Evolutionary conservation across 2,888 invertebrate genomes (phyloP), one percentile per base, ranked within the genome.

Genomic region (Eupeodes latifasciatus): DNA sequence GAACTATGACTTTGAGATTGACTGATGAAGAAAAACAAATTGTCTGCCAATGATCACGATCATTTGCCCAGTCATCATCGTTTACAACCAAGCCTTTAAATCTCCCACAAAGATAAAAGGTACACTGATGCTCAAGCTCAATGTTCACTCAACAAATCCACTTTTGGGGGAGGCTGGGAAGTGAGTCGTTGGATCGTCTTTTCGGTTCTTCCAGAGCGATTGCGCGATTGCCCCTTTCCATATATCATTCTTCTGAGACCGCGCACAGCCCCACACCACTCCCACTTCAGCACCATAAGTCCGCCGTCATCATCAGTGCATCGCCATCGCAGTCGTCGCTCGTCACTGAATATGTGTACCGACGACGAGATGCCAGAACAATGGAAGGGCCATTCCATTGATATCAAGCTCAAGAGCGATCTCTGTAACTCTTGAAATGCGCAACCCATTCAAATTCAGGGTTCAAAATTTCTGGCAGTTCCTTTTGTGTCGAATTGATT

Each of bases 11-110:
- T 89, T 89, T 85, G 85, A 89, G 89, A 85, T 89, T 89, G 89
- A 89, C 89, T 89, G 89, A 89, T 89, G 89, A 85, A 89, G 89
- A 89, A 89, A 89, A 89, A 89, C 89, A 89, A 89, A 89, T 89
- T 89, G 89, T 89, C 89, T 89, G 89, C 89, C 89, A 85, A 89
- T 89, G 89, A 89, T 85, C 85, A 81, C 85, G 84, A 89, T 85
- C 89, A 85, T 79, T 81, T 89, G 89, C 85, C 85, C 85, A 89
- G 89, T 89, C 89, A 89, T 88, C 85, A 76, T 83, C 69, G n/a
- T 64, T 66, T 74, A 83, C 80, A 79, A 87, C 85, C 88, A 88
- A 88, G 88, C 88, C 88, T 88, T 85, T 81, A 88, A 88, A 85
- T 88, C 88, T 84, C 78, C 88, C 85, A 88, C 81, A 81, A 88